Evolutionary conservation across 2,888 invertebrate genomes (phyloP), one percentile per base, ranked within the genome.

Genomic region (Himalopsyche japonica): DNA sequence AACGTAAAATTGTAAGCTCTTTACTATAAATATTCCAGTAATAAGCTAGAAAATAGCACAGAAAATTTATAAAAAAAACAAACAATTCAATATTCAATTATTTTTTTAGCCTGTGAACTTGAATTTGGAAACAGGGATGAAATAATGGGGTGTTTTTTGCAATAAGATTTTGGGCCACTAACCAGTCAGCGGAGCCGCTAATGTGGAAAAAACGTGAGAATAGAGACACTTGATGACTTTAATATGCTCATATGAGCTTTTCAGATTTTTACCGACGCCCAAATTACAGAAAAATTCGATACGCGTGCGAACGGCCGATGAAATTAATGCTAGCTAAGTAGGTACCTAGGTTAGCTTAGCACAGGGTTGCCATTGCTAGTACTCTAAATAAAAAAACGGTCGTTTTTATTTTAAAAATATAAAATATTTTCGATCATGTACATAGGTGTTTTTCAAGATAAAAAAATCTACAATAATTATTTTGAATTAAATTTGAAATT

Each of bases 221-320:
- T 76, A 34, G 15, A 77, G 49, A 81, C 37, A 30, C n/a, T 47
- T 70, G 47, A 64, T 84, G 79, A 76, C 57, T 76, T 34, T 76
- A 27, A 76, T 32, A 76, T 27, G 64, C 43, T 78, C 30, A 76
- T 18, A 57, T 37, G 80, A 30, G 82, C 77, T 82, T 85, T 82
- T 80, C n/a, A 64, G 57, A 85, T 37, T 82, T 85, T 85, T 82
- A 85, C 85, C 82, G 82, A 85, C 85, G 85, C 85, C 85, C 85
- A 85, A 30, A 82, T 80, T 82, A 82, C 82, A 82, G 80, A 85
- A 85, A 85, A 85, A 49, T 82, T 76, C 43, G 80, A 82, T 84
- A 78, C 77, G 79, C 81, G 82, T 77, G 82, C 81, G 82, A 82
- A 76, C 78, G 37, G 76, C 48, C 79, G 79, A 82, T 78, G 47